phyloP scores from a whole-genome alignment of 2,888 invertebrate genomes.

The Schrankia costaestrigalis region DNA sequence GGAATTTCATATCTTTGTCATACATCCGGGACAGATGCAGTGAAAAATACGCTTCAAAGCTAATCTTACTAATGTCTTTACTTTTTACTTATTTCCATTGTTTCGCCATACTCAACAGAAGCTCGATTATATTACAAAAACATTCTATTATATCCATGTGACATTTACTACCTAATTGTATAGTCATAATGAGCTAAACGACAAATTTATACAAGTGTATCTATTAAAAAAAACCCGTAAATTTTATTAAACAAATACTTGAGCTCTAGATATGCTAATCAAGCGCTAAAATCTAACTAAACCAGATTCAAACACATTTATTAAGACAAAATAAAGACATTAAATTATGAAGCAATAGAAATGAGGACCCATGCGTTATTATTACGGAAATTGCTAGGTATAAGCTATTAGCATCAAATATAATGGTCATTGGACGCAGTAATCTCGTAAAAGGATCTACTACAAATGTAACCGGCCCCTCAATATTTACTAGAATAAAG shows the following conservation, averaged over 20 bases:
- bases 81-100: constrained; percentile 4
- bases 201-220: constrained; percentile 29
- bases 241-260: constrained; percentile 41
- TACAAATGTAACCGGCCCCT: constrained; percentile 37
- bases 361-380: constrained; percentile 25
- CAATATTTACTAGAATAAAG: constrained; percentile 61
- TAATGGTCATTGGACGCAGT: constrained; percentile 49
- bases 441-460: constrained; percentile 54
- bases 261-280: constrained; percentile 38
- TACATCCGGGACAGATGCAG: constrained; percentile 26
- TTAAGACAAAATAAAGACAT: constrained; percentile 49
- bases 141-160: constrained; percentile 20
- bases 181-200: constrained; percentile 26
- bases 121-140: background rate
- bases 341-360: constrained; percentile 35
- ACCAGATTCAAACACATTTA: no score
- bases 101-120: background rate
- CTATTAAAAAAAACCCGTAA: constrained; percentile 25
- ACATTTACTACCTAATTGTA: constrained; percentile 39
- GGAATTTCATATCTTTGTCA: constrained; percentile 49
- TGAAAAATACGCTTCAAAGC: constrained; percentile 7
- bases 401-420: constrained; percentile 51
- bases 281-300: constrained; percentile 32
- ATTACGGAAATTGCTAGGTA: constrained; percentile 54
- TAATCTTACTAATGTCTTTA: constrained; percentile 14